phyloP scores from a whole-genome alignment of 2,113 vertebrate genomes.

The Takifugu flavidus region DNA sequence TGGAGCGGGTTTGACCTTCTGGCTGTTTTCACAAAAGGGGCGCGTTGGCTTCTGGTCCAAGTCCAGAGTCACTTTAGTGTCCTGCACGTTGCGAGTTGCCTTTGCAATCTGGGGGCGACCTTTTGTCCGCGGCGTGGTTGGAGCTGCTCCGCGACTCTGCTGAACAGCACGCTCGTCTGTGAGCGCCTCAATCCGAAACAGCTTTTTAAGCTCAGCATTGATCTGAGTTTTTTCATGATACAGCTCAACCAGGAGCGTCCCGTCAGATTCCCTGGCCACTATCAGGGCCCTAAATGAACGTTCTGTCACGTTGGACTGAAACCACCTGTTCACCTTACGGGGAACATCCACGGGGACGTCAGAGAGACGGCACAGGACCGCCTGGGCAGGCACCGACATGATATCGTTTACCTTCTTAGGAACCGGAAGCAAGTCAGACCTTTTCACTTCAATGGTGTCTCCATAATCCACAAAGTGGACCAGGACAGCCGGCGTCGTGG shows the following conservation, averaged over 20 bases:
- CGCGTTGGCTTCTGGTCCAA: not conserved
- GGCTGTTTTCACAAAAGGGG: conserved; percentile 17
- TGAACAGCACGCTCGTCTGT: conserved; percentile 16
- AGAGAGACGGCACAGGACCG: conserved; percentile 83
- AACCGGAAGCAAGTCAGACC: conserved; percentile 79
- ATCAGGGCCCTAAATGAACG: conserved; percentile 77
- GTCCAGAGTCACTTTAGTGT: not conserved
- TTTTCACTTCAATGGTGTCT: conserved; percentile 74
- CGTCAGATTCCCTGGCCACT: conserved; percentile 83
- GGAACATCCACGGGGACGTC: conserved; percentile 74
- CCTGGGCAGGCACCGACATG: conserved; percentile 86
- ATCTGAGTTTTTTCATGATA: conserved; percentile 80
- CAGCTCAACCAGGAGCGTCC: conserved; percentile 84
- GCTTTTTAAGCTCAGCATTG: conserved; percentile 80
- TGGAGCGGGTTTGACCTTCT: conserved; percentile 12
- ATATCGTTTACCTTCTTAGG: conserved; percentile 81
- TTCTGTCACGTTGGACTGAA: conserved; percentile 75
- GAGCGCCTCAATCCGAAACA: conserved; percentile 56
- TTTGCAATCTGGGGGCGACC: not conserved
- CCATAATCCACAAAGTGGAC: conserved; percentile 96
- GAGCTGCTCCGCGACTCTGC: conserved; percentile 15
- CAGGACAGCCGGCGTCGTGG: conserved; percentile 61
- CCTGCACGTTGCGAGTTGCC: not conserved
- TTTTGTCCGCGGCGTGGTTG: conserved; percentile 1
- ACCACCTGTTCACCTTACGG: conserved; percentile 77